Conservation (phyloP, 2,113 vertebrate species). For the Sminthopsis crassicaudata region DNA sequence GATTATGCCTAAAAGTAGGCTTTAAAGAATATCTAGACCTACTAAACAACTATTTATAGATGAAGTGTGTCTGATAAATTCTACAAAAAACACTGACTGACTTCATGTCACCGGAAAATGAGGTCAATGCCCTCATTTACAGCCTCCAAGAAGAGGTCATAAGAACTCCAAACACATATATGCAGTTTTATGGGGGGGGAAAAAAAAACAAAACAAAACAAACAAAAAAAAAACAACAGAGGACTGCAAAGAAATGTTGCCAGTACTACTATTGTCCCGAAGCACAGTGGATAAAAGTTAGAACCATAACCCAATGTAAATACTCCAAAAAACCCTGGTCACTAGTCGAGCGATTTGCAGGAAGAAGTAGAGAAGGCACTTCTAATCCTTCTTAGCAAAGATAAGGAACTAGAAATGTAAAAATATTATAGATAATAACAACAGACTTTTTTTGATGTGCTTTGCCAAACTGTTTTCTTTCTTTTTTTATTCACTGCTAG, state of each 20-base stretch:
- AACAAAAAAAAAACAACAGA: neutral
- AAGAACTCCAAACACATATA: neutral
- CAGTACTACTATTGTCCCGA: neutral
- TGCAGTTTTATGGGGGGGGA: neutral
- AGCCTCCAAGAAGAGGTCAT: neutral
- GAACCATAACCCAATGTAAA: neutral
- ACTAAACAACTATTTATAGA: slow-evolving; percentile 21
- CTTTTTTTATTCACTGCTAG: neutral
- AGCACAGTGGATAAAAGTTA: neutral
- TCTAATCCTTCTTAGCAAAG: neutral
- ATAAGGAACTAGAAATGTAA: neutral
- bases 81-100: neutral
- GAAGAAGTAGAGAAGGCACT: neutral
- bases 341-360: neutral
- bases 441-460: neutral
- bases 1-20: slow-evolving; percentile 26
- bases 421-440: neutral
- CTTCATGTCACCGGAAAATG: slow-evolving; percentile 3
- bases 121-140: slow-evolving; percentile 25
- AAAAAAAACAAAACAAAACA: too few relatives aligned
- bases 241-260: neutral
- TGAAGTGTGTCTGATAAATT: slow-evolving; percentile 14
- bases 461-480: neutral
- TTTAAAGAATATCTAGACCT: slow-evolving; percentile 14
- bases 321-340: neutral